A percentile compares a stretch with the other conserved stretches of the same genome.
phyloP scores from a whole-genome alignment of 2,113 vertebrate species.

The Xerus inauris region DNA sequence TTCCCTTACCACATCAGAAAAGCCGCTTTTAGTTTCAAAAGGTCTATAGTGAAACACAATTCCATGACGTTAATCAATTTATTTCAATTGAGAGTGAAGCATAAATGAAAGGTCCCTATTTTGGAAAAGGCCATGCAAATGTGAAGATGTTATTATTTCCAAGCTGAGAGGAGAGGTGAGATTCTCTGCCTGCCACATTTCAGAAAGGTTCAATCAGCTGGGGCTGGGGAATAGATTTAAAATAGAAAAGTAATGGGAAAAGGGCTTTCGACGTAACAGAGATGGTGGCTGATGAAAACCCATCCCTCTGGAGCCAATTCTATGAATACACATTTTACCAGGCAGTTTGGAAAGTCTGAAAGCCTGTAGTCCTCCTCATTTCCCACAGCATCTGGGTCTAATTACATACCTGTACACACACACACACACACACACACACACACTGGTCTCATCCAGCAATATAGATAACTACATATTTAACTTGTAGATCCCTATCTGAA shows the following conservation, averaged over 20 bases:
- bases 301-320: neutral
- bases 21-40: slow-evolving; percentile 65
- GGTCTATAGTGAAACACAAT: slow-evolving; percentile 61
- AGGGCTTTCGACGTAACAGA: neutral
- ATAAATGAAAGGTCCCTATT: slow-evolving; percentile 69
- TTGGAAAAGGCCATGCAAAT: slow-evolving; percentile 74
- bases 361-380: slow-evolving; percentile 1
- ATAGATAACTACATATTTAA: neutral
- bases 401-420: neutral
- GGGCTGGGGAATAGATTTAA: slow-evolving; percentile 67
- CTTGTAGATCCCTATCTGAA: neutral
- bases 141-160: slow-evolving; percentile 72
- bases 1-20: slow-evolving; percentile 41
- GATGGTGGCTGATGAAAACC: slow-evolving; percentile 38
- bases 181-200: slow-evolving; percentile 61
- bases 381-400: slow-evolving; percentile 29
- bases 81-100: slow-evolving; percentile 71
- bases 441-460: neutral
- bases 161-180: slow-evolving; percentile 58
- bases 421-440: neutral
- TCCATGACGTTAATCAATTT: slow-evolving; percentile 67
- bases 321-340: slow-evolving; percentile 57
- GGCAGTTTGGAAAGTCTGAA: slow-evolving; percentile 46
- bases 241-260: slow-evolving; percentile 72
- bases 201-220: slow-evolving; percentile 64